phyloP scores from a whole-genome alignment of 2,113 vertebrate species.

The Merops nubicus region DNA sequence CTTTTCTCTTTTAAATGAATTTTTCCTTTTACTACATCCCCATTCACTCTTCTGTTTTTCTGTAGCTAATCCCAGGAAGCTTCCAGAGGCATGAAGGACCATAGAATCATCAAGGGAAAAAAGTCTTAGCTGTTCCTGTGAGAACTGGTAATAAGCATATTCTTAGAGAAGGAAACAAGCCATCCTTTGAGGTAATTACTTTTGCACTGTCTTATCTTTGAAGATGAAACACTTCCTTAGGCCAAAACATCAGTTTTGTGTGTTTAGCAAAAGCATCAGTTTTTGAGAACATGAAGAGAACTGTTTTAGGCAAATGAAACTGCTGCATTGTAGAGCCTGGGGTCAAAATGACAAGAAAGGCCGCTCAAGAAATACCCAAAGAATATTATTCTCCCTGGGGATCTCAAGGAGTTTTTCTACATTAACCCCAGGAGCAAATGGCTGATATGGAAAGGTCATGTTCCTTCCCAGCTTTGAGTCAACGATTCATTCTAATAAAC shows the following conservation, averaged over 20 bases:
- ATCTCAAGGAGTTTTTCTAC: not conserved
- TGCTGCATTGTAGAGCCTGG: not conserved
- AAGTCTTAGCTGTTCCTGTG: not conserved
- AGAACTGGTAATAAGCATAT: not conserved
- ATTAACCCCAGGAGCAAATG: not conserved
- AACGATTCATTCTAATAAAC: slow-evolving; percentile 17
- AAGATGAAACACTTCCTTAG: not conserved
- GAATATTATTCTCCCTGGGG: not conserved
- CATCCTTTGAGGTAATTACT: not conserved
- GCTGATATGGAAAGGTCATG: not conserved
- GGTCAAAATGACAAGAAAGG: not conserved
- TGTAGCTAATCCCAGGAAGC: not conserved
- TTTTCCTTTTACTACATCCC: not conserved
- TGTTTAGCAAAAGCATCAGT: not conserved
- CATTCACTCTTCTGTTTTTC: not conserved
- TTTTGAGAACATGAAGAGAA: not conserved
- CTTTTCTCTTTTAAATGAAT: not conserved
- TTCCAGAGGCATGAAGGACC: not conserved
- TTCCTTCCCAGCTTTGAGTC: not conserved
- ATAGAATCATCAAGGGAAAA: not conserved
- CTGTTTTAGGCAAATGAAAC: not conserved
- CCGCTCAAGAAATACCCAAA: not conserved
- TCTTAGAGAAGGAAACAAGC: not conserved
- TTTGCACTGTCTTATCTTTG: not conserved
- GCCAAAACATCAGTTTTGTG: not conserved